A percentile compares a stretch with the other conserved stretches of the same genome.
These are phyloP conservation scores for Drosophila pseudoobscura DNA, from an alignment of 1,140 invertebrate genomes.

Conservation along the genomic window DNA sequence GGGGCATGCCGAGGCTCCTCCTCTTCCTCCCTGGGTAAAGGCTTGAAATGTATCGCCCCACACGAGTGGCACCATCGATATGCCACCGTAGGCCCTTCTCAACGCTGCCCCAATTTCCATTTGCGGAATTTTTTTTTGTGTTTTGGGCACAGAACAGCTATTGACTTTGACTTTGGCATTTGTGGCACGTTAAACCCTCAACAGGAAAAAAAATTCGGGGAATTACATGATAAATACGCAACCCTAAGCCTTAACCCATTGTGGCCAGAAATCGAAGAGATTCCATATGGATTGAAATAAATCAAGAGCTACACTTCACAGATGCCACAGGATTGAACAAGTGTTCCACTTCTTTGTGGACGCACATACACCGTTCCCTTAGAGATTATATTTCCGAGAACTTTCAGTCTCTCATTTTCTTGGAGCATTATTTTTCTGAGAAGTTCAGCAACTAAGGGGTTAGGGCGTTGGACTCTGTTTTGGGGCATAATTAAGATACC, in stretches of 20 bases:
- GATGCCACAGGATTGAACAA: constrained; percentile 1
- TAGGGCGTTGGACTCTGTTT: constrained; percentile 18
- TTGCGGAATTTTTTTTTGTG: constrained; percentile 10
- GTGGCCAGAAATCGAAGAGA: constrained; percentile 10
- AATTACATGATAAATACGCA: constrained; percentile 60
- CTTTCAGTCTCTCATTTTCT: not conserved
- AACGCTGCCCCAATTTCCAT: constrained; percentile 22
- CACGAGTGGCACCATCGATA: constrained; percentile 34
- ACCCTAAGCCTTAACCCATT: constrained; percentile 42
- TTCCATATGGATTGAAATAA: constrained; percentile 41
- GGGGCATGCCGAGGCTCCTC: not conserved
- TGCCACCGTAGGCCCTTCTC: constrained; percentile 4
- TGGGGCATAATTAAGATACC: constrained; percentile 44
- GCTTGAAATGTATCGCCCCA: constrained; percentile 26
- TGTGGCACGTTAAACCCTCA: constrained; percentile 25
- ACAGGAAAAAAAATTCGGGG: constrained; percentile 23
- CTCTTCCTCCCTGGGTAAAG: not conserved
- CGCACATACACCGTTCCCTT: not conserved
- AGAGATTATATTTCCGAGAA: not conserved
- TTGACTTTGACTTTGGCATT: constrained; percentile 66
- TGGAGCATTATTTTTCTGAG: too few relatives aligned
- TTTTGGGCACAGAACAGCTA: constrained; percentile 19
- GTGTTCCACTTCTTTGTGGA: not conserved
- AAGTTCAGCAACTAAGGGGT: not conserved
- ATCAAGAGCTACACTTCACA: constrained; percentile 11